Evolutionary conservation across 2,113 vertebrate genomes (phyloP).

Genomic region (Aramus guarauna): DNA sequence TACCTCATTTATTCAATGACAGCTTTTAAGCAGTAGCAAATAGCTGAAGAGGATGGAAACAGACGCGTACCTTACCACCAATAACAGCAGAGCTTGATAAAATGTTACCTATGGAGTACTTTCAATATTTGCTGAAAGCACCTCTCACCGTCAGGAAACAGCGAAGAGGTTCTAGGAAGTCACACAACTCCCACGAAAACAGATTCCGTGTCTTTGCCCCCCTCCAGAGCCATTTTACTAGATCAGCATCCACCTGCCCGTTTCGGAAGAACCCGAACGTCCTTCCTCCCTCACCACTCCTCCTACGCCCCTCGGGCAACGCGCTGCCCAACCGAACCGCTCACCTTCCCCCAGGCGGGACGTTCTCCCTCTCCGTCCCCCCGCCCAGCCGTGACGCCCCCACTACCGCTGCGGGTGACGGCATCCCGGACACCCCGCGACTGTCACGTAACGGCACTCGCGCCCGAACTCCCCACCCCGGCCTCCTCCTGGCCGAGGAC

Average conservation of each 20-base stretch:
- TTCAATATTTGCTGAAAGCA: not conserved
- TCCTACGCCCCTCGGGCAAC: not conserved
- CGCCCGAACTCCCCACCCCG: too few species aligned
- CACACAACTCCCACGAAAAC: not conserved
- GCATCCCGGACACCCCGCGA: too few species aligned
- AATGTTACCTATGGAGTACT: not conserved
- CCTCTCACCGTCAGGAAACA: not conserved
- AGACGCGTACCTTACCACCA: not conserved
- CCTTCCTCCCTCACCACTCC: not conserved
- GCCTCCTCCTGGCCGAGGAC: too few species aligned
- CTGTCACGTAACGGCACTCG: not conserved
- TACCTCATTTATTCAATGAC: not conserved
- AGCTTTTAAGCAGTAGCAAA: not conserved
- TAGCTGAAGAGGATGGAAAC: not conserved
- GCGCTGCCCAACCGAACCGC: accelerated
- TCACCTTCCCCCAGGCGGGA: not conserved
- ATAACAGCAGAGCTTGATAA: not conserved
- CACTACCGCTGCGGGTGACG: too few species aligned
- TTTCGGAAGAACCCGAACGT: accelerated
- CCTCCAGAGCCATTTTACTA: not conserved
- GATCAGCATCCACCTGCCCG: accelerated
- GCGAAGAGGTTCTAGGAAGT: not conserved
- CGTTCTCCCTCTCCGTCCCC: accelerated
- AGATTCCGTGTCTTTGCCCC: not conserved
- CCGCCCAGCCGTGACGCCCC: too few species aligned